Evolutionary conservation across 2,113 vertebrate species (phyloP), one percentile per base, ranked within the genome.

Genomic region (Otus sunia): DNA sequence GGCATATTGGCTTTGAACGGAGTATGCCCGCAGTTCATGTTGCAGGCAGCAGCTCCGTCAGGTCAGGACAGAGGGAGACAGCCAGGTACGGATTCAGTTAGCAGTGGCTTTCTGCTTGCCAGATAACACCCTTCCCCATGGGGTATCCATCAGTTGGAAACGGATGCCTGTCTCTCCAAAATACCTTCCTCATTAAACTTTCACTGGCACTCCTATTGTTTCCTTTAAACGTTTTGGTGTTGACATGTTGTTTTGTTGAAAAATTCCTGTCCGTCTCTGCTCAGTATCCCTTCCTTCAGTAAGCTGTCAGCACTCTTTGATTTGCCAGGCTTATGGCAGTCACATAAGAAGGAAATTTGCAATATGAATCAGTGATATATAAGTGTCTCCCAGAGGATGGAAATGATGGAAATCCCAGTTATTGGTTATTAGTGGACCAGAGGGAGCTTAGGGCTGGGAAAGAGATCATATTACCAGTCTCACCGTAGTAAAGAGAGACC

Each of bases 391-490:
- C 90, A 62, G 53, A 53, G 86, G 79, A 93, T 72, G 53, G 49
- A 60, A 93, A 80, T 68, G 91, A 93, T 91, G 88, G 95, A 94
- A 96, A 95, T 95, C 95, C 86, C 95, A 95, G 83, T 95, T 94
- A 91, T 91, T 93, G 68, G 73, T 89, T 92, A 74, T 95, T 96
- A 96, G 95, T 93, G 93, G 92, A 87, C 94, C 72, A 29, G 72
- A 73, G 94, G 92, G 95, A 94, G 55, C 52, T 67, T 47, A 80
- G 43, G 25, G 60, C 82, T 95, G 95, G 90, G 88, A 93, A 94
- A 94, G 36, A 92, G 76, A 95, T 97, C 83, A 12, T 92, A 64
- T 93, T 88, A 88, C 83, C 36, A 52, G 83, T 71, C 92, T 84
- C 75, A 86, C 83, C 36, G 56, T 59, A 92, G 72, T 56, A 80